Evolutionary conservation across 2,888 invertebrate species (phyloP).

Genomic region (Tachystola acroxantha): DNA sequence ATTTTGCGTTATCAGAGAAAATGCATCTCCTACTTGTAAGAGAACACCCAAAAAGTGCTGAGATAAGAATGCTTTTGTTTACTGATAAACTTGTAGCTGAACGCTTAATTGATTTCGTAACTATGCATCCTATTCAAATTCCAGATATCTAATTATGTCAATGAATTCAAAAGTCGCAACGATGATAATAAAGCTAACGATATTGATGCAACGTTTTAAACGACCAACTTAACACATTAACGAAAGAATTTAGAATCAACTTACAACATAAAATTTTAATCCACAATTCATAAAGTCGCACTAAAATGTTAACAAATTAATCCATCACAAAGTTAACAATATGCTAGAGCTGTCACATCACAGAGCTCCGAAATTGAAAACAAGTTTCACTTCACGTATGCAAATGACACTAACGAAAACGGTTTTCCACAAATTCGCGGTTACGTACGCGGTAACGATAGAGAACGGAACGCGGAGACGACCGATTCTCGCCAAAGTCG

Average conservation of each 20-base stretch:
- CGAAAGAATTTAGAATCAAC: conserved; percentile 14
- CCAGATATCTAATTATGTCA: neutral
- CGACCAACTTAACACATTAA: neutral
- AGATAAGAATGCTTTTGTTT: conserved; percentile 10
- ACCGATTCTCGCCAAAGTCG: conserved; percentile 46
- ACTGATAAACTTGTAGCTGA: conserved; percentile 3
- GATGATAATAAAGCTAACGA: conserved; percentile 1
- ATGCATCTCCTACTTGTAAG: conserved; percentile 17
- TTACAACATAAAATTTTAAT: conserved; percentile 43
- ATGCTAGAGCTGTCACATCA: conserved; percentile 41
- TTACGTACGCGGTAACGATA: conserved; percentile 20
- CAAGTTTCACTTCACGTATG: conserved; percentile 68
- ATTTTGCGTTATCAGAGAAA: conserved; percentile 45
- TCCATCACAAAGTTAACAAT: conserved; percentile 34
- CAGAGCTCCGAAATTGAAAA: conserved; percentile 47
- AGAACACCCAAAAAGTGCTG: conserved; percentile 15
- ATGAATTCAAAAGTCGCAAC: conserved; percentile 2
- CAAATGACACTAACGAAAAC: conserved; percentile 61
- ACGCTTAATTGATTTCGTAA: conserved; percentile 1
- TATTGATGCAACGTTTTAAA: no score
- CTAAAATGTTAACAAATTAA: conserved; percentile 29
- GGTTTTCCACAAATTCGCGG: conserved; percentile 55
- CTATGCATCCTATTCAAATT: neutral
- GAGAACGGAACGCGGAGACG: conserved; percentile 21
- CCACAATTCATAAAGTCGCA: conserved; percentile 36